These are phyloP conservation scores for Eurystomus glaucurus DNA, from an alignment of 2,797 vertebrate species.

Conservation along the genomic window DNA sequence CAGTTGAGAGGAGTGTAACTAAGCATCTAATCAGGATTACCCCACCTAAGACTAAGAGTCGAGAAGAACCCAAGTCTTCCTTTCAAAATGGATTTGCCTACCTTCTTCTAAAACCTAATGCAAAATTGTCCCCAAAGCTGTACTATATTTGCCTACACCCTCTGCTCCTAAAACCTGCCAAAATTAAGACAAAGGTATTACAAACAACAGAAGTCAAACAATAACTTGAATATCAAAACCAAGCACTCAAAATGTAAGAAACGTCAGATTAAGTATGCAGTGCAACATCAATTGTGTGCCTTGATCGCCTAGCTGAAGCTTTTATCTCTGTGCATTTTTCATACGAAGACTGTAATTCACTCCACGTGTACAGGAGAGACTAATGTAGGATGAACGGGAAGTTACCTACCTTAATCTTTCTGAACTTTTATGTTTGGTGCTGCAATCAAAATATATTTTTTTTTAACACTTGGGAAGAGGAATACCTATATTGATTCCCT, in stretches of 20 bases:
- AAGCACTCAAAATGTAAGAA: background rate
- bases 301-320: background rate
- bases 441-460: background rate
- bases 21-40: background rate
- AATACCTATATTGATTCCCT: background rate
- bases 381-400: background rate
- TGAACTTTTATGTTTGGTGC: background rate
- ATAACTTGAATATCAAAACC: background rate
- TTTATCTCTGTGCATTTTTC: background rate
- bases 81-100: background rate
- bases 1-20: background rate
- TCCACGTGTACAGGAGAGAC: background rate
- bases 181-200: background rate
- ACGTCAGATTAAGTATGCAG: background rate
- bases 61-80: background rate
- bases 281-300: background rate
- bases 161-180: background rate
- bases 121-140: background rate
- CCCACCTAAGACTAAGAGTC: background rate
- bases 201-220: background rate
- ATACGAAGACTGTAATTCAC: background rate
- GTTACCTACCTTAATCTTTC: accelerated
- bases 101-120: background rate
- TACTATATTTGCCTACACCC: background rate
- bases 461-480: background rate